Evolutionary conservation across 2,113 vertebrate species (phyloP), one percentile per base, ranked within the genome.

Genomic region (Turdus rufiventris): DNA sequence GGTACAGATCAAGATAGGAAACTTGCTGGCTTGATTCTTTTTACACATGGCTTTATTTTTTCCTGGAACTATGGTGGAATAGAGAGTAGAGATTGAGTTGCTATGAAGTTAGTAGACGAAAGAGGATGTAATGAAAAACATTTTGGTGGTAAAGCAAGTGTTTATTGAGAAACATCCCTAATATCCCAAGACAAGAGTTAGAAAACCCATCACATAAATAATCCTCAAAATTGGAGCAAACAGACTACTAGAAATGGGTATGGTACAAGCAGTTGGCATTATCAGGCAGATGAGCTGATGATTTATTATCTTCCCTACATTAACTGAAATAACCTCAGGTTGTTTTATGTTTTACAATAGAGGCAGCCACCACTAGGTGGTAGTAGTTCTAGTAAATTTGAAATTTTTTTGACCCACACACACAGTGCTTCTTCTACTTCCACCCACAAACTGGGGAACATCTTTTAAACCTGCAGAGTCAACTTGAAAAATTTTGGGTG

Each of bases 321-420:
- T 88, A 85, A 90, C 82, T 84, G 63, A 92, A 96, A 83, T 88
- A 95, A 93, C 75, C 75, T 48, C 72, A 73, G 34, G 13, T 33
- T n/a, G 8, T 50, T 65, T n/a, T 23, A 3, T 8, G 16, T 53
- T 23, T 80, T 65, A 51, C 45, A 67, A 29, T 0, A 47, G 40
- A 50, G 1, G 14, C 14, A 86, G 47, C 58, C 33, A 95, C 96
- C 97, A 79, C 94, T 96, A 97, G 96, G 62, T 97, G 97, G 96
- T 45, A 95, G 94, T 78, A 95, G 70, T 45, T 76, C 73, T 40
- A 86, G 82, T 67, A 92, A 89, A 67, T 61, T 50, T 84, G n/a
- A 18, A 40, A 9, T 25, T 33, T 65, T 78, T 34, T 65, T n/a
- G 50, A 65, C 28, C 14, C 29, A 28, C 14, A 80, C 50, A 25